A percentile compares a stretch with the other conserved stretches of the same genome.
These are phyloP conservation scores for Riptortus pedestris DNA, from an alignment of 1,140 invertebrate species.

Conservation along the genomic window DNA sequence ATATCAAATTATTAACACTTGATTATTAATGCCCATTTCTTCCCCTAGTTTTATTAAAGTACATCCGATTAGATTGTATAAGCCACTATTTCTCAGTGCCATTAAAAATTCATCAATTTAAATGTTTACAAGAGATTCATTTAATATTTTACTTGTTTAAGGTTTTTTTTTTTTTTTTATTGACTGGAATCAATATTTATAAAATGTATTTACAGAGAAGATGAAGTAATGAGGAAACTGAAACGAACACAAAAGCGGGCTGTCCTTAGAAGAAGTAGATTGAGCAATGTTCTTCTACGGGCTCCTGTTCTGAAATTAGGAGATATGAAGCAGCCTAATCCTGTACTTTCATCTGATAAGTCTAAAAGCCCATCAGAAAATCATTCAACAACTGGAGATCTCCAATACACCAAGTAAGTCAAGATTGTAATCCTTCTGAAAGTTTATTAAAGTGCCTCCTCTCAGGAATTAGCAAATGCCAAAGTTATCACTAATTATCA, in stretches of 20 bases:
- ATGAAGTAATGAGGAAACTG: conserved; percentile 7
- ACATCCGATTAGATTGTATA: too few species aligned
- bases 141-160: too few species aligned
- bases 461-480: too few species aligned
- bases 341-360: background rate
- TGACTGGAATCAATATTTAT: background rate
- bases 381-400: background rate
- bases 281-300: conserved; percentile 21
- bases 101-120: too few species aligned
- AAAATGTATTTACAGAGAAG: conserved; percentile 3
- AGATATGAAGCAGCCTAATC: background rate
- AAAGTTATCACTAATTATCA: too few species aligned
- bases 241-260: conserved; percentile 17
- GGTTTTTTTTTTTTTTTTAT: background rate
- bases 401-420: background rate
- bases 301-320: conserved; percentile 26
- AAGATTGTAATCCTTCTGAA: background rate
- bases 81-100: too few species aligned
- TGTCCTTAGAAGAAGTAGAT: conserved; percentile 23
- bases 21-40: too few species aligned
- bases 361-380: background rate
- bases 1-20: too few species aligned
- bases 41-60: too few species aligned
- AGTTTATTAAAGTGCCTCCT: too few species aligned
- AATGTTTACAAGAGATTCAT: too few species aligned